Evolutionary conservation across 2,113 vertebrate species (phyloP).

Genomic region (Hippocampus mohnikei): DNA sequence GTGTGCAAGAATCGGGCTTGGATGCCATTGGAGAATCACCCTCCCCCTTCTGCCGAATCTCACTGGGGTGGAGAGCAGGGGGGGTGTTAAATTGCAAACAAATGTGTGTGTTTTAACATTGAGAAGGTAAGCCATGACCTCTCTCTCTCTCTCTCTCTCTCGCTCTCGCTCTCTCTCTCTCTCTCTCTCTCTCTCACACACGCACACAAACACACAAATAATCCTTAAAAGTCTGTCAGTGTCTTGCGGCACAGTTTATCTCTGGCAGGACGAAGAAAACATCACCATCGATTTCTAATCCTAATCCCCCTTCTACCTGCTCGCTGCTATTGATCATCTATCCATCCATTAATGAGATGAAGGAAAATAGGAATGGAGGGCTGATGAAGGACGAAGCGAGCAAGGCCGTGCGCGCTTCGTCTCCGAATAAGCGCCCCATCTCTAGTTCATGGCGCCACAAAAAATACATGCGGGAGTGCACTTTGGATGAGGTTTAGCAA

Average conservation of each 20-base stretch:
- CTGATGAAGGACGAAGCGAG: conserved; percentile 65
- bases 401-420: conserved; percentile 2
- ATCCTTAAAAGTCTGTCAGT: conserved; percentile 45
- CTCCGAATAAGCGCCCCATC: conserved; percentile 20
- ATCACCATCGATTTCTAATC: conserved; percentile 74
- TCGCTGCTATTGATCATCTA: conserved; percentile 67
- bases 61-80: conserved; percentile 12
- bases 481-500: conserved; percentile 37
- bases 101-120: conserved; percentile 38
- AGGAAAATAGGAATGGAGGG: conserved; percentile 43
- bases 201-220: conserved; percentile 27
- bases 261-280: conserved; percentile 61
- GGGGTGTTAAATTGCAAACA: conserved; percentile 45
- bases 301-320: conserved; percentile 65
- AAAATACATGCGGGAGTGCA: conserved; percentile 25
- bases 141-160: conserved; percentile 2
- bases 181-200: conserved; percentile 26
- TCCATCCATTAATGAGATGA: conserved; percentile 64
- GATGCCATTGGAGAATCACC: conserved; percentile 8
- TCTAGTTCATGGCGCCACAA: conserved; percentile 10
- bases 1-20: not conserved
- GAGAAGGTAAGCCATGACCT: conserved; percentile 27
- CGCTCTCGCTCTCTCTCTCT: conserved; percentile 1
- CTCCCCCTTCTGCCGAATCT: conserved; percentile 7
- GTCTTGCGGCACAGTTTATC: conserved; percentile 70